Base-by-base conservation (phyloP, 1,140 invertebrate genomes). In the Drosophila setifemur region DNA sequence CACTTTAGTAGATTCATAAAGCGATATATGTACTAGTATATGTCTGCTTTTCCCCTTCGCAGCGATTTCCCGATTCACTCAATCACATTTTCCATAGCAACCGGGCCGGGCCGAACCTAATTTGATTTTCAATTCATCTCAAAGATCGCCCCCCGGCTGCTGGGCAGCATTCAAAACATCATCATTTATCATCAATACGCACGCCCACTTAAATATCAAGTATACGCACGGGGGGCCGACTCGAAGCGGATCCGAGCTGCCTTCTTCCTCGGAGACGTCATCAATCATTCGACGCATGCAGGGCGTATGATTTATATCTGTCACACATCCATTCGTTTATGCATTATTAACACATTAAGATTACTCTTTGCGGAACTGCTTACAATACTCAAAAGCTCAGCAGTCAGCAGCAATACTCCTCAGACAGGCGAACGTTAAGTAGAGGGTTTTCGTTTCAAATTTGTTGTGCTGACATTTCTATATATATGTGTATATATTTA, bases 261-360 rank as follows among this genome's bases (percentile, higher is more conserved):
- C 44, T 43, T 12, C 33, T 37, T 37, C 14, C 33, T 16, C 11
- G 39, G n/a, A 26, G 47, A 42, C 37, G 19, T 47, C 75, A 79
- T 79, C 75, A 78, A 79, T 79, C 75, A 79, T 64, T 40, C 12
- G 35, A 7, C 61, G 39, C 14, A 50, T 28, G 47, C 43, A 35
- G 52, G 61, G 47, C 55, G 70, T 53, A 73, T 78, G 75, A 78
- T 78, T 79, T 74, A 78, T 78, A 78, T 63, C 50, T 79, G 55
- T 69, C 55, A 64, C 63, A 78, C 33, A 73, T 37, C 52, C 37
- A 52, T 61, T 73, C 50, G 49, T 19, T 61, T 78, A 64, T 79
- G 69, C 75, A 70, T 79, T 79, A 78, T 79, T 73, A 79, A 79
- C 69, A 79, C 74, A 79, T 79, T 79, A 64, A 79, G 61, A 77